phyloP scores from a whole-genome alignment of 1,140 invertebrate genomes.

The Heterodera schachtii region DNA sequence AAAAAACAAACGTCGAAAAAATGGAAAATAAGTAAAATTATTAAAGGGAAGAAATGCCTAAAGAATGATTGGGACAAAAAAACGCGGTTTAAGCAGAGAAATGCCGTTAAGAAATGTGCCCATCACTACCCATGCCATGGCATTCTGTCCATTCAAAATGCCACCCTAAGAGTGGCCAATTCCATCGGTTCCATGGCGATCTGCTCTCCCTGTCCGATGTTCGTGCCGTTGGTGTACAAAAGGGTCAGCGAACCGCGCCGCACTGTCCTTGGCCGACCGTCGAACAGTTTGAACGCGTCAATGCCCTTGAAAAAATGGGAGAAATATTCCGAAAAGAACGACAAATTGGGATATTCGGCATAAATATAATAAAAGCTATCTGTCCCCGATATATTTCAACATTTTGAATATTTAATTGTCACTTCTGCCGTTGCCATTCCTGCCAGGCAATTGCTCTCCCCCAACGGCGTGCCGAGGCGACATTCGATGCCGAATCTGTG shows the following conservation, averaged over 20 bases:
- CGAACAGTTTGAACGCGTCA: not conserved
- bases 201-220: not conserved
- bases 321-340: not conserved
- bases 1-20: too few species aligned
- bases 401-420: too few species aligned
- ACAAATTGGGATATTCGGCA: not conserved
- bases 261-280: not conserved
- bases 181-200: conserved; percentile 25
- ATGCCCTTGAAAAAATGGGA: not conserved
- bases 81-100: too few species aligned
- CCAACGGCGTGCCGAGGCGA: not conserved
- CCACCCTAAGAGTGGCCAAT: conserved; percentile 8
- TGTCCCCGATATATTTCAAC: not conserved
- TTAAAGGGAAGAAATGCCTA: too few species aligned
- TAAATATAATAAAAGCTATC: too few species aligned
- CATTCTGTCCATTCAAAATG: conserved; percentile 8
- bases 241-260: conserved; percentile 10
- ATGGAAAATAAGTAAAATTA: too few species aligned
- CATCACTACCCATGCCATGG: too few species aligned
- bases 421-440: not conserved
- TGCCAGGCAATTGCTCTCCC: not conserved
- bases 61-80: too few species aligned
- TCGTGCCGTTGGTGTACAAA: not conserved
- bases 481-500: conserved; percentile 53
- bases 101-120: too few species aligned